Percentiles rank a stretch among this genome's conserved stretches.
Evolutionary conservation across 2,113 vertebrate genomes (phyloP).

Genomic region (Merops nubicus): DNA sequence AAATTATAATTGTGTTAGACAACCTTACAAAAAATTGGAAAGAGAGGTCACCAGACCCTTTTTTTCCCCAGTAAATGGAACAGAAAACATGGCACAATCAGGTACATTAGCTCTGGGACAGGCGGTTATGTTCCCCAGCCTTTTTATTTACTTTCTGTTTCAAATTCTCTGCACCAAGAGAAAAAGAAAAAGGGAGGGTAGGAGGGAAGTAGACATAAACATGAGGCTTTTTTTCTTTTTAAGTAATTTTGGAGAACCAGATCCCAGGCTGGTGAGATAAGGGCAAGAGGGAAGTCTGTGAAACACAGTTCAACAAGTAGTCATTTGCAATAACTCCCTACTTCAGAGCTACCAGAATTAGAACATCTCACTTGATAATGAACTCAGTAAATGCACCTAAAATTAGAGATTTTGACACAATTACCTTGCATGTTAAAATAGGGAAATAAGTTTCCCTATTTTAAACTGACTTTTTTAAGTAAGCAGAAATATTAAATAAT

Average conservation of each 20-base stretch:
- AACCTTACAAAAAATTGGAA: not conserved
- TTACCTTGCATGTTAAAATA: not conserved
- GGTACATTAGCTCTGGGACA: not conserved
- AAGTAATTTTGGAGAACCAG: not conserved
- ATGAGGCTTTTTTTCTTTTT: not conserved
- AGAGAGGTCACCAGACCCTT: not conserved
- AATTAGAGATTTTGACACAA: not conserved
- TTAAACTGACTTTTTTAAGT: not conserved
- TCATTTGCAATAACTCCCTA: not conserved
- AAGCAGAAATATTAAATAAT: not conserved
- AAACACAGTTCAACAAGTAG: not conserved
- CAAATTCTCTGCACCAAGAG: not conserved
- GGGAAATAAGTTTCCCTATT: not conserved
- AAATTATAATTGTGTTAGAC: not conserved
- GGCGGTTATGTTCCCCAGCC: not conserved
- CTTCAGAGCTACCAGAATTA: not conserved
- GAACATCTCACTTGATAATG: not conserved
- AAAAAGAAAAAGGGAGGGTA: not conserved
- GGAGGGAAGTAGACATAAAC: too few species aligned
- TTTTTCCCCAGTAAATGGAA: not conserved
- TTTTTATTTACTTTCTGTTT: slow-evolving; percentile 1
- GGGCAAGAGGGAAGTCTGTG: not conserved
- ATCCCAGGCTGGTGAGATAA: not conserved
- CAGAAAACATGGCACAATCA: not conserved
- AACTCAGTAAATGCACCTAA: not conserved